Conservation (phyloP, 2,888 invertebrate genomes). For the Ormyrus thymus region DNA sequence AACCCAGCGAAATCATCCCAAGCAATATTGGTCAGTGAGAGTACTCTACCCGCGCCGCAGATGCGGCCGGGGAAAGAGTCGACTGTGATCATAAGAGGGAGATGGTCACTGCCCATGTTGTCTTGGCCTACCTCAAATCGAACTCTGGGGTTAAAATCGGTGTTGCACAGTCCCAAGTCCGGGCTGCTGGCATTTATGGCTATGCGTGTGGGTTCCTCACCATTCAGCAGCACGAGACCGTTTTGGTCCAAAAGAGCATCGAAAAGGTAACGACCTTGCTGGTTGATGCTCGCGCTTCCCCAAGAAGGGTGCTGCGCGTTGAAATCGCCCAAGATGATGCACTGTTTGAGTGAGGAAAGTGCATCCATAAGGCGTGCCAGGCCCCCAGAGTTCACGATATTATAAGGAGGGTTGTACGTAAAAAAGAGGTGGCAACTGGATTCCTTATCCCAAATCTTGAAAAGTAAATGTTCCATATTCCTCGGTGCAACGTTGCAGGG, state of each 20-base stretch:
- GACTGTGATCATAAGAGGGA: background rate
- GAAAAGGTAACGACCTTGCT: background rate
- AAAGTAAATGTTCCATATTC: background rate
- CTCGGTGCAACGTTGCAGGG: background rate
- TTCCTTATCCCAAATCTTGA: background rate
- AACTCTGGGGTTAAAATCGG: background rate
- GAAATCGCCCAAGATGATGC: background rate
- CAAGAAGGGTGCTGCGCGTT: background rate
- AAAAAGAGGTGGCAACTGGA: too few relatives aligned
- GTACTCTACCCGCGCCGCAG: too few relatives aligned
- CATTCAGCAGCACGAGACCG: too few relatives aligned
- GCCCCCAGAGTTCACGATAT: background rate
- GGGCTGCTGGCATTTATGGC: background rate
- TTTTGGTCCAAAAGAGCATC: background rate
- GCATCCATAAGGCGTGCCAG: too few relatives aligned
- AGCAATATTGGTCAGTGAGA: too few relatives aligned
- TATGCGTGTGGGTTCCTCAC: too few relatives aligned
- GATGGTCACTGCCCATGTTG: background rate
- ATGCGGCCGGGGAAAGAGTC: background rate
- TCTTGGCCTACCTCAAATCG: background rate
- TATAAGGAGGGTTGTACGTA: background rate
- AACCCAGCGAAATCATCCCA: too few relatives aligned
- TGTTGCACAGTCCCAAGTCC: background rate
- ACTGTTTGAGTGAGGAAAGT: background rate
- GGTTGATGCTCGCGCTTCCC: background rate